A percentile compares a stretch with the other conserved stretches of the same genome.
These are phyloP conservation scores for Rallus limicola DNA, from an alignment of 2,113 vertebrate genomes.

Conservation along the genomic window DNA sequence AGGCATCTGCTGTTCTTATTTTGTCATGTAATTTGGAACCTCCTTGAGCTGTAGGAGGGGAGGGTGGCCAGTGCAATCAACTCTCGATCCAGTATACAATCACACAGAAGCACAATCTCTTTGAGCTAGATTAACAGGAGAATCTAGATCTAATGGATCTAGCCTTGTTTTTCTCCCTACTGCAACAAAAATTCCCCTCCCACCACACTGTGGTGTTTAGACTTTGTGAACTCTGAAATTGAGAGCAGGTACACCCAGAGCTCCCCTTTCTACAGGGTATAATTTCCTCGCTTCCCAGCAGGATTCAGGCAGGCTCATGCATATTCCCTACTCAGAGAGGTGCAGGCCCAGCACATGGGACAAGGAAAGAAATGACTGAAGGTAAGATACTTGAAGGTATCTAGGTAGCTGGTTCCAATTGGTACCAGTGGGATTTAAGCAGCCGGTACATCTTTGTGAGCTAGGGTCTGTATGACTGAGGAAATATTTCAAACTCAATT, in stretches of 20 bases:
- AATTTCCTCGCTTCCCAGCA: not conserved
- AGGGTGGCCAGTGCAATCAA: not conserved
- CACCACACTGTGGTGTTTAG: not conserved
- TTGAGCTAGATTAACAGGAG: not conserved
- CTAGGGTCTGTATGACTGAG: not conserved
- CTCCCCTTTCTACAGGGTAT: not conserved
- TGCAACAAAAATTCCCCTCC: not conserved
- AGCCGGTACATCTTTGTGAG: not conserved
- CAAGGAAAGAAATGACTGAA: not conserved
- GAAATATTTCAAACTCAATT: not conserved
- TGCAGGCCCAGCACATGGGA: not conserved
- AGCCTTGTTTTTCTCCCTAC: not conserved
- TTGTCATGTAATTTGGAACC: not conserved
- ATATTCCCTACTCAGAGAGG: not conserved
- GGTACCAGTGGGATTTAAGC: not conserved
- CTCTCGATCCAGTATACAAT: not conserved
- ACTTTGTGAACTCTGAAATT: not conserved
- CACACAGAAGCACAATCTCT: not conserved
- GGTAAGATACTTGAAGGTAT: not conserved
- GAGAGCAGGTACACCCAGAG: not conserved
- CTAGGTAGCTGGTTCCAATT: not conserved
- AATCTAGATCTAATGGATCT: not conserved
- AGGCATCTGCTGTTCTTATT: not conserved
- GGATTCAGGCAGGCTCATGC: not conserved
- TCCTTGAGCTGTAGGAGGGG: not conserved